Evolutionary conservation across 1,140 invertebrate genomes (phyloP), one percentile per base, ranked within the genome.

Genomic region (Campoletis sonorensis): DNA sequence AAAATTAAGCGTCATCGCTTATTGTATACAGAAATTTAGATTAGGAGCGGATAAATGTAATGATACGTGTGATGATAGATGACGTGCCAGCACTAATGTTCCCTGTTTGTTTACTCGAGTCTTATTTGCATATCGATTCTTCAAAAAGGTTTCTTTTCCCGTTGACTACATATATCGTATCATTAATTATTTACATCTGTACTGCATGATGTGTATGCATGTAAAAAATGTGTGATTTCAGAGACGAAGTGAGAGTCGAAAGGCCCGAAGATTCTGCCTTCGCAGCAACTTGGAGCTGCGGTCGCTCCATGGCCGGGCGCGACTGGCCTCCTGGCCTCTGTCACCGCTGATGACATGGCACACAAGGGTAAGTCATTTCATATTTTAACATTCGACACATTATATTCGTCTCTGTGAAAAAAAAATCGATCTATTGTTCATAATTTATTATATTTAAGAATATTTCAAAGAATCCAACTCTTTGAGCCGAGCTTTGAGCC

Each of bases 251-350:
- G 90, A 88, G 90, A 85, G 89, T 85, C 84, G 81, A 92, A 92
- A 90, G 88, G 91, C 91, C 91, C 88, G 87, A 92, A 92, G 90
- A 92, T 92, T 92, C 88, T 92, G 88, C 91, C 91, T 88, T 92
- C 91, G 91, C 93, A 94, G 92, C 93, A 93, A 87, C 87, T 93
- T 79, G 93, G 93, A 90, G 92, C 93, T 92, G 92, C 93, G 92
- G 93, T 94, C 93, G 93, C 93, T 92, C 93, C 93, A 94, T 94
- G 93, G 93, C 93, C 93, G 90, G 92, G 93, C 90, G 93, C 93
- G 90, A 92, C 91, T 89, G 91, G 91, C 90, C 91, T 92, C 85
- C 86, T 92, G 86, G 91, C 90, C 87, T 93, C 93, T 84, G 93
- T 93, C 88, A 92, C 93, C 91, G 92, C 93, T 90, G 93, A 94